Percentiles rank a stretch among this genome's conserved stretches.
Conservation (phyloP, 64 coral and sea anemone genomes). For the Orbicella faveolata region DNA sequence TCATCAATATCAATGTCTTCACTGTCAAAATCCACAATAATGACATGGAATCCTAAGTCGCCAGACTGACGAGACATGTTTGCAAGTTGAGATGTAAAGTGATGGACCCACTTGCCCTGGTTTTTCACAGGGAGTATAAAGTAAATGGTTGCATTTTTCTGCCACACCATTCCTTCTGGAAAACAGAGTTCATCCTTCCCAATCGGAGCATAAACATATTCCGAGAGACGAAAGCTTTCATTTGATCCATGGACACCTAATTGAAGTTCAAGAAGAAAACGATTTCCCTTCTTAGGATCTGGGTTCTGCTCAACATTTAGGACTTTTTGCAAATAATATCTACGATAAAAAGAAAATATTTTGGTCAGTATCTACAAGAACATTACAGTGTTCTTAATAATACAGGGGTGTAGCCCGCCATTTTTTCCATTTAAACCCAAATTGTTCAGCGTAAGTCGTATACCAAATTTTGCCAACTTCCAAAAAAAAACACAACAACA, state of each 20-base stretch:
- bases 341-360: neutral
- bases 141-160: slow-evolving; percentile 27
- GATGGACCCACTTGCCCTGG: slow-evolving; percentile 45
- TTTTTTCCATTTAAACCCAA: too few relatives aligned
- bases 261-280: slow-evolving; percentile 49
- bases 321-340: slow-evolving; percentile 23
- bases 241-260: slow-evolving; percentile 10
- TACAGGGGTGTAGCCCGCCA: too few relatives aligned
- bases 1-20: slow-evolving; percentile 36
- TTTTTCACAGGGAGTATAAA: slow-evolving; percentile 52
- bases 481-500: too few relatives aligned
- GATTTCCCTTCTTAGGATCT: slow-evolving; percentile 14
- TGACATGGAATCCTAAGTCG: slow-evolving; percentile 11
- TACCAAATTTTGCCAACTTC: too few relatives aligned
- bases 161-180: slow-evolving; percentile 42
- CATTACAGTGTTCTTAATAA: too few relatives aligned
- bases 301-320: slow-evolving; percentile 52
- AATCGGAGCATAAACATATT: slow-evolving; percentile 21
- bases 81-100: slow-evolving; percentile 31
- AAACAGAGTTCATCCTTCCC: slow-evolving; percentile 25
- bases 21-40: slow-evolving; percentile 42
- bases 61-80: neutral
- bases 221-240: slow-evolving; percentile 32
- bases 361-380: too few relatives aligned
- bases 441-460: too few relatives aligned